Evolutionary conservation across 2,113 vertebrate species (phyloP).

Genomic region (Percina caprodes): DNA sequence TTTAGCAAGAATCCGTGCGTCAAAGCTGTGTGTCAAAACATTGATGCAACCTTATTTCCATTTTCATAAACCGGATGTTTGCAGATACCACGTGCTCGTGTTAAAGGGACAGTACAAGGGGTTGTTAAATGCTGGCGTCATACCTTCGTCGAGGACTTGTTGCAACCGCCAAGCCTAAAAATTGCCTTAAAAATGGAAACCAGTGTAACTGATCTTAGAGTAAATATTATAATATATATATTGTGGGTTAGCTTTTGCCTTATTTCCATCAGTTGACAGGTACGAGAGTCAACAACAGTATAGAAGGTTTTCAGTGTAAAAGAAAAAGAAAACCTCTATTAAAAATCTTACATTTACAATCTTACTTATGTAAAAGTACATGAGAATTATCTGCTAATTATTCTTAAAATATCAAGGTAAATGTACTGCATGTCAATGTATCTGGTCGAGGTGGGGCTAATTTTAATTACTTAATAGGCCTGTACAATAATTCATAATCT

Average conservation of each 20-base stretch:
- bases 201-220: neutral
- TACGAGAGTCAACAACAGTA: too few species aligned
- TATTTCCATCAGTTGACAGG: too few species aligned
- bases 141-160: neutral
- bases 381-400: neutral
- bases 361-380: neutral
- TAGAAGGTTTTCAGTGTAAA: too few species aligned
- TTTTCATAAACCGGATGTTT: conserved; percentile 75
- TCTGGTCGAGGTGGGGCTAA: neutral
- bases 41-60: conserved; percentile 36
- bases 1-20: conserved; percentile 5
- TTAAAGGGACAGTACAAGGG: conserved; percentile 70
- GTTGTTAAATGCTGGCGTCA: too few species aligned
- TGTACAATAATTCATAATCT: neutral
- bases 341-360: neutral
- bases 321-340: neutral
- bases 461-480: neutral
- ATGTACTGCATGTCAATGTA: neutral
- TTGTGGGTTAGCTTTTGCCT: too few species aligned
- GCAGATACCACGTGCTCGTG: conserved; percentile 60
- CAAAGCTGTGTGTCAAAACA: conserved; percentile 34
- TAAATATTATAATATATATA: too few species aligned
- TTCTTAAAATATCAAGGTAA: neutral
- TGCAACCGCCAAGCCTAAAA: neutral
- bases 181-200: neutral